phyloP scores from a whole-genome alignment of 1,140 invertebrate genomes.

The Tetragonula clypearis region DNA sequence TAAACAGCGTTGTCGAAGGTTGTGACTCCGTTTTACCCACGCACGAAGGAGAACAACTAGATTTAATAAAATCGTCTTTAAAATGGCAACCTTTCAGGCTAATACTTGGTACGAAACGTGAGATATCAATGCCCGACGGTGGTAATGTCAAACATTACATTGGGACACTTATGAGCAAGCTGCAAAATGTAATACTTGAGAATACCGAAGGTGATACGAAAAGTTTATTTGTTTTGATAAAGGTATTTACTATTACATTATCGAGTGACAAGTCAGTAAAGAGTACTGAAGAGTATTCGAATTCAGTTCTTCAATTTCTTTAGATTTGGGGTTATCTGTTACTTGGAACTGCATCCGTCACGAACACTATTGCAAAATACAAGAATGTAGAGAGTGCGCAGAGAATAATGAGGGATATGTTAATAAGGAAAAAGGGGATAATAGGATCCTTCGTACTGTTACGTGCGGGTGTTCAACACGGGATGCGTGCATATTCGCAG shows the following conservation, averaged over 20 bases:
- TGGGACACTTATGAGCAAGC: conserved; percentile 80
- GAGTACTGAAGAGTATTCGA: background rate
- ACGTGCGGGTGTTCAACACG: conserved; percentile 86
- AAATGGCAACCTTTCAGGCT: conserved; percentile 76
- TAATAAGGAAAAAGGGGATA: conserved; percentile 84
- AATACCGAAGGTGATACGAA: conserved; percentile 89
- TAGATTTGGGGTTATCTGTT: conserved; percentile 85
- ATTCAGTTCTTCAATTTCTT: conserved; percentile 58
- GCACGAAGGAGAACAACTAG: conserved; percentile 83
- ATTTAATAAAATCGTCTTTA: conserved; percentile 78
- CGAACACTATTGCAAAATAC: conserved; percentile 83
- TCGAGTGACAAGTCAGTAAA: background rate
- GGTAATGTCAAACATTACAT: conserved; percentile 84
- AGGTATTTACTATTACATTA: conserved; percentile 74
- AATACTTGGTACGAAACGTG: conserved; percentile 75
- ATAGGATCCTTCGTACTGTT: conserved; percentile 86
- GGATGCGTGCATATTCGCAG: conserved; percentile 81
- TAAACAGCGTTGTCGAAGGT: conserved; percentile 77
- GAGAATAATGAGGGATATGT: conserved; percentile 84
- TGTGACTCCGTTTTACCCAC: conserved; percentile 84
- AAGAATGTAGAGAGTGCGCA: conserved; percentile 85
- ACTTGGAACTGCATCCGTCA: conserved; percentile 81
- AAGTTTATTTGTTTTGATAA: conserved; percentile 85
- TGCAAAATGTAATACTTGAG: conserved; percentile 84
- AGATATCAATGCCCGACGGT: conserved; percentile 84